Conservation (phyloP, 2,888 invertebrate species). For the Strigamia crassipes region DNA sequence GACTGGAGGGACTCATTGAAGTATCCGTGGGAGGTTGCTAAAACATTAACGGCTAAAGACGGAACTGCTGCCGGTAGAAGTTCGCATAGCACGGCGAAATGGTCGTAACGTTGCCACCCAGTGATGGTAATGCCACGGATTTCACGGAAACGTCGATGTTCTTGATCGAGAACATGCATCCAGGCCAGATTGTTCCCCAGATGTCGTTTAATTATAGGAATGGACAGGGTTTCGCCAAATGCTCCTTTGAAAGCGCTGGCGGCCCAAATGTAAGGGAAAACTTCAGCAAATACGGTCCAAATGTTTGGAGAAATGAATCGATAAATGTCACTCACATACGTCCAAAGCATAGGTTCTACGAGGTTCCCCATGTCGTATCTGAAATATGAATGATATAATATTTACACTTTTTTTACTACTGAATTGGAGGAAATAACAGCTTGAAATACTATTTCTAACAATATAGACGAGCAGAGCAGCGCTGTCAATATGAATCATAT, state of each 20-base stretch:
- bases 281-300: slow-evolving; percentile 71
- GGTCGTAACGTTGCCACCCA: slow-evolving; percentile 58
- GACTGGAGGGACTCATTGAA: slow-evolving; percentile 64
- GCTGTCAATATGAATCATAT: too few relatives aligned
- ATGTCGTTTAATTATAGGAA: slow-evolving; percentile 70
- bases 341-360: slow-evolving; percentile 65
- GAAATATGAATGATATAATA: slow-evolving; percentile 4
- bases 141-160: slow-evolving; percentile 52
- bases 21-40: slow-evolving; percentile 64
- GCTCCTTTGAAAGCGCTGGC: slow-evolving; percentile 78
- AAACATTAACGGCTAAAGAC: slow-evolving; percentile 54
- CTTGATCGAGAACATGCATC: slow-evolving; percentile 63
- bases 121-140: slow-evolving; percentile 55
- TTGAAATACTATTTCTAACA: too few relatives aligned
- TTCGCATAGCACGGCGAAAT: slow-evolving; percentile 56
- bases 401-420: not conserved
- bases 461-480: too few relatives aligned
- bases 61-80: slow-evolving; percentile 56
- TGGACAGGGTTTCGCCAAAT: slow-evolving; percentile 71
- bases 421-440: not conserved
- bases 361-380: slow-evolving; percentile 47
- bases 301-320: slow-evolving; percentile 59
- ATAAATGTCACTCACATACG: slow-evolving; percentile 69
- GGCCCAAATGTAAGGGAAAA: slow-evolving; percentile 73
- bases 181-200: slow-evolving; percentile 73